Percentiles rank a stretch among this genome's conserved stretches.
Conservation (phyloP, 2,797 vertebrate species). For the Acanthis flammea region DNA sequence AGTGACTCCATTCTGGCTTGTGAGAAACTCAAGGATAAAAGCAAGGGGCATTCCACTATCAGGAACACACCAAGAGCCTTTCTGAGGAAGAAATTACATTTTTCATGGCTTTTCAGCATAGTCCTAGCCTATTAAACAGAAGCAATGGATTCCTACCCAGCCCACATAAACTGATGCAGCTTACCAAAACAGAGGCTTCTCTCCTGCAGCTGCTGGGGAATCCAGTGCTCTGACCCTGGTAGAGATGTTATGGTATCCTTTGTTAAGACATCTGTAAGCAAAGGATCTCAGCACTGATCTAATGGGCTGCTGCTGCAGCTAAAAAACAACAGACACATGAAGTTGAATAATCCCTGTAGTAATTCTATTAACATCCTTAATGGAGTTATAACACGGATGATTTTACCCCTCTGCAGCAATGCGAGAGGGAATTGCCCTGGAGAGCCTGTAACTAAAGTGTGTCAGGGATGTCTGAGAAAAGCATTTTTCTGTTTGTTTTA, state of each 20-base stretch:
- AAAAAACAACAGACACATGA: not conserved
- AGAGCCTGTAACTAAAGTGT: not conserved
- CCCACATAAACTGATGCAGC: not conserved
- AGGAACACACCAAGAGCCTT: not conserved
- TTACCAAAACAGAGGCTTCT: not conserved
- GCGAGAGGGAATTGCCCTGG: not conserved
- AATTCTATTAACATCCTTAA: conserved; percentile 42
- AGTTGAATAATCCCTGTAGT: conserved; percentile 36
- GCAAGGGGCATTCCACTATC: not conserved
- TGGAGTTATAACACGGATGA: conserved; percentile 1
- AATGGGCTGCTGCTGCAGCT: not conserved
- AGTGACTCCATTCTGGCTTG: not conserved
- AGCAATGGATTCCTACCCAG: not conserved
- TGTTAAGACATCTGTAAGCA: conserved; percentile 36
- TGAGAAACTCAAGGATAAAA: not conserved
- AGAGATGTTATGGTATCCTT: not conserved
- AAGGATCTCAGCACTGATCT: conserved; percentile 14
- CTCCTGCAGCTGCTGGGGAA: not conserved
- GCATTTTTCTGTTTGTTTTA: not conserved
- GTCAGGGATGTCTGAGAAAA: not conserved
- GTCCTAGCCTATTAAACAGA: not conserved
- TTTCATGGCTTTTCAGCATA: not conserved
- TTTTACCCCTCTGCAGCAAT: not conserved
- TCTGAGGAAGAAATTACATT: conserved; percentile 2
- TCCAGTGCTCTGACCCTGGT: not conserved